phyloP scores from a whole-genome alignment of 1,140 invertebrate genomes.

The Drosophila tsacasi region DNA sequence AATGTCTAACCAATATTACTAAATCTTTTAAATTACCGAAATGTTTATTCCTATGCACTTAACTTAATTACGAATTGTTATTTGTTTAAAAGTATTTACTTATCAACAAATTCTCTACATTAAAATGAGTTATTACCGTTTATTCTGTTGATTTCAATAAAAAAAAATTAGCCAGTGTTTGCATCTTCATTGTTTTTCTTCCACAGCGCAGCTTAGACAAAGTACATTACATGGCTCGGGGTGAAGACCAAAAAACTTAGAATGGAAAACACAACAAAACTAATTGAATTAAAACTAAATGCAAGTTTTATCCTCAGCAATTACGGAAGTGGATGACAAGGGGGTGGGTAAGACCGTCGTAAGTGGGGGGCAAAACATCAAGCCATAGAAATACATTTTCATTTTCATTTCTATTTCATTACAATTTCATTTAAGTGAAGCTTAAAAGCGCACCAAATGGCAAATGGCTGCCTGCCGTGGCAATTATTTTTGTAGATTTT shows the following conservation, averaged over 20 bases:
- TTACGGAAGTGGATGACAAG: slow-evolving; percentile 50
- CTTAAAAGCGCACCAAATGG: slow-evolving; percentile 81
- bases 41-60: no score
- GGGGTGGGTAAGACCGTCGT: slow-evolving; percentile 11
- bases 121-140: neutral
- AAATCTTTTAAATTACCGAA: no score
- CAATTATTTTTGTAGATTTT: slow-evolving; percentile 83
- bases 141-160: neutral
- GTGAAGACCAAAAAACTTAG: slow-evolving; percentile 54
- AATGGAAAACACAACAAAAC: slow-evolving; percentile 55
- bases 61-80: neutral
- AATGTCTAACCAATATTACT: neutral
- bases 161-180: neutral
- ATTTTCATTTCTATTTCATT: slow-evolving; percentile 82
- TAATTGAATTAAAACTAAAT: slow-evolving; percentile 84
- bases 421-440: slow-evolving; percentile 82
- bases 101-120: neutral
- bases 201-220: slow-evolving; percentile 10
- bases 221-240: slow-evolving; percentile 21
- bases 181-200: slow-evolving; percentile 26
- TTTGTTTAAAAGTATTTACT: neutral
- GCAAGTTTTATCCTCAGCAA: slow-evolving; percentile 81
- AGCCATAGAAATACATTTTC: slow-evolving; percentile 82
- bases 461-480: slow-evolving; percentile 73
- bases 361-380: slow-evolving; percentile 63